phyloP scores from a whole-genome alignment of 2,797 vertebrate species.

The Acrossocheilus fasciatus region DNA sequence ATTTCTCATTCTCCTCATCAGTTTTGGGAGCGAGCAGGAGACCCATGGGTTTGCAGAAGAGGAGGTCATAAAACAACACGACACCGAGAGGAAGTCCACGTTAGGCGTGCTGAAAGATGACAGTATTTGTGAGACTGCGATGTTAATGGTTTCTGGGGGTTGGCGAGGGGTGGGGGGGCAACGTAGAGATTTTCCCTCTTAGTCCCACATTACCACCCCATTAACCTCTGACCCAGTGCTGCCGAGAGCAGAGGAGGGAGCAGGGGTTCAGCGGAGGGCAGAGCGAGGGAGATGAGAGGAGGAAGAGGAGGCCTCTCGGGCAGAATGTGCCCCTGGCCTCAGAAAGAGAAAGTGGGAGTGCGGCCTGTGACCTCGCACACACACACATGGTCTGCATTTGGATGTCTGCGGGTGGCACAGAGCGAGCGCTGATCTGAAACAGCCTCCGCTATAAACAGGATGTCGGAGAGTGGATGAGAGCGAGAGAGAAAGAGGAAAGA shows the following conservation, averaged over 20 bases:
- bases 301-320: constrained; percentile 68
- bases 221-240: constrained; percentile 81
- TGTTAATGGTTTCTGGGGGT: constrained; percentile 33
- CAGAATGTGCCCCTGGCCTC: constrained; percentile 38
- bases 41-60: constrained; percentile 38
- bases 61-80: constrained; percentile 52
- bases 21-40: constrained; percentile 29
- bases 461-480: constrained; percentile 48
- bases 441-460: constrained; percentile 76
- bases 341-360: constrained; percentile 45
- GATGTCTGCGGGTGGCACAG: constrained; percentile 85
- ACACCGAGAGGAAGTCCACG: constrained; percentile 51
- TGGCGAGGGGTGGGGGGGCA: background rate
- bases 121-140: constrained; percentile 18
- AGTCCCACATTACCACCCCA: constrained; percentile 79
- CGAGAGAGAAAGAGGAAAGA: background rate
- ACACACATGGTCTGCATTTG: constrained; percentile 86
- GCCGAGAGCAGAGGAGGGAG: constrained; percentile 66
- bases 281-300: constrained; percentile 66
- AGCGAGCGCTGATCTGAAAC: constrained; percentile 82
- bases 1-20: constrained; percentile 37
- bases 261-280: constrained; percentile 45
- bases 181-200: constrained; percentile 44
- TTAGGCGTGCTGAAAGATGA: constrained; percentile 48
- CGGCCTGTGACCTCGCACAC: constrained; percentile 78